Percentiles rank a stretch among this genome's conserved stretches.
These are phyloP conservation scores for Acinonyx jubatus DNA, from an alignment of 2,113 vertebrate genomes.

Conservation along the genomic window DNA sequence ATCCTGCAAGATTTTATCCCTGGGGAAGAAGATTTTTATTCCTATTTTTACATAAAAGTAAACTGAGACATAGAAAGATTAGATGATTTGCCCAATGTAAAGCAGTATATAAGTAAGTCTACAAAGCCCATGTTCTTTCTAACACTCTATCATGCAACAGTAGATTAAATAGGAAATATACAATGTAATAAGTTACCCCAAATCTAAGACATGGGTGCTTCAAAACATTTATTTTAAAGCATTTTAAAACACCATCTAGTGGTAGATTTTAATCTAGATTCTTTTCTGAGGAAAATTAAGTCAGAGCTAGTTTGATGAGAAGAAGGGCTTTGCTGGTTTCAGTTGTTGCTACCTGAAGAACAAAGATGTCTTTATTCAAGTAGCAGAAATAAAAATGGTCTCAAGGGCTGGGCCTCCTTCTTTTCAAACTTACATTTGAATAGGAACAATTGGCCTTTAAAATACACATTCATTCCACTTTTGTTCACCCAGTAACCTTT, in stretches of 20 bases:
- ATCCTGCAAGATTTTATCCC: neutral
- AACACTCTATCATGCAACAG: neutral
- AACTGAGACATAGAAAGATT: neutral
- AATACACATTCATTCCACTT: conserved; percentile 59
- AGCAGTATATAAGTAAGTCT: neutral
- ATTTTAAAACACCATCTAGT: neutral
- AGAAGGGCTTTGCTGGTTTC: neutral
- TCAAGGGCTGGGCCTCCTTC: conserved; percentile 33
- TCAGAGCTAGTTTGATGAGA: neutral
- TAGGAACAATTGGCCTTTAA: conserved; percentile 60
- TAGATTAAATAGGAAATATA: neutral
- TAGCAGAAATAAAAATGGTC: conserved; percentile 33
- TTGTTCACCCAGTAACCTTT: neutral
- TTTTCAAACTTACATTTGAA: conserved; percentile 45
- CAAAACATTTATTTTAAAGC: conserved; percentile 44
- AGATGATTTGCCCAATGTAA: neutral
- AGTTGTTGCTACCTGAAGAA: conserved; percentile 22
- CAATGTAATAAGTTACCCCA: neutral
- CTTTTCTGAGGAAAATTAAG: conserved; percentile 38
- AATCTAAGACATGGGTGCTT: neutral
- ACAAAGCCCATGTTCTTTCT: neutral
- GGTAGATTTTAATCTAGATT: neutral
- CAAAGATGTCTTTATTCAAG: conserved; percentile 37
- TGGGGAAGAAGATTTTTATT: conserved; percentile 1
- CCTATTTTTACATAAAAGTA: conserved; percentile 9